A percentile compares a stretch with the other conserved stretches of the same genome.
These are phyloP conservation scores for Proales similis DNA, from an alignment of 1,140 invertebrate genomes.

Conservation along the genomic window DNA sequence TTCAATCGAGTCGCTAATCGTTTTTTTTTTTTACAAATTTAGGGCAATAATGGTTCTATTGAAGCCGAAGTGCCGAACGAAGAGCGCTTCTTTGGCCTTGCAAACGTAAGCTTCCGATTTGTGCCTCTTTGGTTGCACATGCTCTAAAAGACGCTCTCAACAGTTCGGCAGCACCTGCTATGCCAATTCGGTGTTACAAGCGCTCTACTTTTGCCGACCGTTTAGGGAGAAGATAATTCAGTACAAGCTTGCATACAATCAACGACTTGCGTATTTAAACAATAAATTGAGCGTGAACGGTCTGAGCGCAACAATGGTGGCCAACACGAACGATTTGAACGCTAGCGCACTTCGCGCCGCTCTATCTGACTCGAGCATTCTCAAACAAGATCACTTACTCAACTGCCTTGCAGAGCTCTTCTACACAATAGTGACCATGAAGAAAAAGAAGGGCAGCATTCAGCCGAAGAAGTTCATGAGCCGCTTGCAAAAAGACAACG, in stretches of 20 bases:
- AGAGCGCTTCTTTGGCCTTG: constrained; percentile 26
- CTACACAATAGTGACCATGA: constrained; percentile 96
- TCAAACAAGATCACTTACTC: constrained; percentile 92
- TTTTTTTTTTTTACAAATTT: constrained; percentile 13
- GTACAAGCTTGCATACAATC: constrained; percentile 63
- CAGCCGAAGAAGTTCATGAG: constrained; percentile 99
- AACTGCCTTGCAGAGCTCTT: constrained; percentile 96
- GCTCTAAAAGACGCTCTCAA: too few species aligned
- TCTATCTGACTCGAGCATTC: constrained; percentile 63
- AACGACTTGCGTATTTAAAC: not conserved
- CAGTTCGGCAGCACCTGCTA: constrained; percentile 99
- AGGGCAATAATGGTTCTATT: constrained; percentile 26
- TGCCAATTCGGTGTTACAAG: constrained; percentile 97
- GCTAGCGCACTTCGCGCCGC: not conserved
- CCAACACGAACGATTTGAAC: not conserved
- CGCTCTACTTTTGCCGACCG: constrained; percentile 95
- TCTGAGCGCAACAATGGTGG: not conserved
- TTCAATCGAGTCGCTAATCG: too few species aligned
- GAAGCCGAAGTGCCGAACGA: not conserved
- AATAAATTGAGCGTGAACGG: not conserved
- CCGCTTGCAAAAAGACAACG: constrained; percentile 93
- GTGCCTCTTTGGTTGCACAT: constrained; percentile 54
- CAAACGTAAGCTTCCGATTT: constrained; percentile 1
- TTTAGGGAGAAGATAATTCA: constrained; percentile 96
- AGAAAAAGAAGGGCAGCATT: constrained; percentile 98